These are phyloP conservation scores for Chloebia gouldiae DNA, from an alignment of 2,113 vertebrate genomes.

Conservation along the genomic window DNA sequence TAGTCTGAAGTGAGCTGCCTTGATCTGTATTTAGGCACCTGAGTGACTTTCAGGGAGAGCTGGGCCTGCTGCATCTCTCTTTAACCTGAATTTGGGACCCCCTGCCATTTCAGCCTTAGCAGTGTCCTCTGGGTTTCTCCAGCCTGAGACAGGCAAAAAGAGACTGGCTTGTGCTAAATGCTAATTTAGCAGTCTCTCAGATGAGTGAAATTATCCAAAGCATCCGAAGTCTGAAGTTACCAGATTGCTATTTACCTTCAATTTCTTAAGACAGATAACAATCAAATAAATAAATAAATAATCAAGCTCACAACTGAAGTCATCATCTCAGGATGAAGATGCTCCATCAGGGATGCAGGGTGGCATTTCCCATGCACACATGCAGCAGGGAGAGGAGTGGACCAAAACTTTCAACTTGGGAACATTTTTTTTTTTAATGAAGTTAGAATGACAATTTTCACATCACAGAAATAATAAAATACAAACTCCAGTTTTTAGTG, in stretches of 20 bases:
- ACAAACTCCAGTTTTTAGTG: not conserved
- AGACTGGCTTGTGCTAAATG: not conserved
- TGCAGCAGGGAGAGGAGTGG: no score
- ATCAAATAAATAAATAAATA: no score
- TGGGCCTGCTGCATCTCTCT: not conserved
- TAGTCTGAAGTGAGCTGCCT: not conserved
- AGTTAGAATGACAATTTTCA: not conserved
- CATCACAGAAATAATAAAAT: not conserved
- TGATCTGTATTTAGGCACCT: not conserved
- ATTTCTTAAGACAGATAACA: not conserved
- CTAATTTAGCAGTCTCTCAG: not conserved
- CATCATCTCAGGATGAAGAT: no score
- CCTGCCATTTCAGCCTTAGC: not conserved
- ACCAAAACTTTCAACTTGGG: not conserved
- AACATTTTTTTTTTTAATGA: not conserved
- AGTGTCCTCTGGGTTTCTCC: not conserved
- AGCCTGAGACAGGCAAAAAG: not conserved
- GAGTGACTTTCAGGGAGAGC: not conserved
- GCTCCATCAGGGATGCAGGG: no score
- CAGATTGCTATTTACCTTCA: not conserved
- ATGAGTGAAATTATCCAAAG: not conserved
- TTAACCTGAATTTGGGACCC: not conserved
- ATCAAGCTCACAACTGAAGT: no score
- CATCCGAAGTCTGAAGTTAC: not conserved
- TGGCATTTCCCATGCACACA: no score